Evolutionary conservation across 2,888 invertebrate species (phyloP).

Genomic region (Synergus umbraculus): DNA sequence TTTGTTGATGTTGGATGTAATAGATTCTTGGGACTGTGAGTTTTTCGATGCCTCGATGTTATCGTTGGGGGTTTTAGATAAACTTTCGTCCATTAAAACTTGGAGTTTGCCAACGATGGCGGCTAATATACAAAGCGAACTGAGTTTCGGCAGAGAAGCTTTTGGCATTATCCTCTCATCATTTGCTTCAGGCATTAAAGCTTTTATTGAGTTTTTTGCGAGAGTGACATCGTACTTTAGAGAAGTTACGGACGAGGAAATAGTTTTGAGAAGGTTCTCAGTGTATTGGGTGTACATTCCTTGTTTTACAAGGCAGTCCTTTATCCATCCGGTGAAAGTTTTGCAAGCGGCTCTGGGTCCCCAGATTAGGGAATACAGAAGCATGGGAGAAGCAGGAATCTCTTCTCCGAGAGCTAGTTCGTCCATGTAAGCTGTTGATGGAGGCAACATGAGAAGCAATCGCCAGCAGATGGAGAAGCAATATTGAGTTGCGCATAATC

Average conservation of each 20-base stretch:
- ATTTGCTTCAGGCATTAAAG: slow-evolving; percentile 78
- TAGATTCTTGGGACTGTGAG: slow-evolving; percentile 64
- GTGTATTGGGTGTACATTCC: slow-evolving; percentile 90
- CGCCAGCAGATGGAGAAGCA: slow-evolving; percentile 93
- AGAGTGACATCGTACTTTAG: slow-evolving; percentile 81
- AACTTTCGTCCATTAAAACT: slow-evolving; percentile 80
- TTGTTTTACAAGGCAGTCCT: slow-evolving; percentile 94
- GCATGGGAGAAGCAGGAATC: slow-evolving; percentile 83
- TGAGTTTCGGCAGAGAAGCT: slow-evolving; percentile 82
- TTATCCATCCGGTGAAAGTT: slow-evolving; percentile 92
- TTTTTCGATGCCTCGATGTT: slow-evolving; percentile 73
- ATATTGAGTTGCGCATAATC: slow-evolving; percentile 91
- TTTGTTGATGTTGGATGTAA: slow-evolving; percentile 66
- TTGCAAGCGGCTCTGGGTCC: slow-evolving; percentile 91
- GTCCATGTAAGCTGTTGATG: slow-evolving; percentile 92
- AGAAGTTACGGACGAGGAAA: slow-evolving; percentile 84
- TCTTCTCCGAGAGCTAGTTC: slow-evolving; percentile 84
- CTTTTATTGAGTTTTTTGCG: slow-evolving; percentile 81
- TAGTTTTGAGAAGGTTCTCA: slow-evolving; percentile 85
- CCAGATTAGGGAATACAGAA: slow-evolving; percentile 93
- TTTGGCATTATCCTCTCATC: slow-evolving; percentile 74
- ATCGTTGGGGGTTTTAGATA: slow-evolving; percentile 69
- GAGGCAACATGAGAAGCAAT: slow-evolving; percentile 90
- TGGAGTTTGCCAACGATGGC: slow-evolving; percentile 87
- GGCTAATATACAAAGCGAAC: slow-evolving; percentile 87